Evolutionary conservation across 2,797 vertebrate species (phyloP).

Genomic region (Ptychadena robeensis): DNA sequence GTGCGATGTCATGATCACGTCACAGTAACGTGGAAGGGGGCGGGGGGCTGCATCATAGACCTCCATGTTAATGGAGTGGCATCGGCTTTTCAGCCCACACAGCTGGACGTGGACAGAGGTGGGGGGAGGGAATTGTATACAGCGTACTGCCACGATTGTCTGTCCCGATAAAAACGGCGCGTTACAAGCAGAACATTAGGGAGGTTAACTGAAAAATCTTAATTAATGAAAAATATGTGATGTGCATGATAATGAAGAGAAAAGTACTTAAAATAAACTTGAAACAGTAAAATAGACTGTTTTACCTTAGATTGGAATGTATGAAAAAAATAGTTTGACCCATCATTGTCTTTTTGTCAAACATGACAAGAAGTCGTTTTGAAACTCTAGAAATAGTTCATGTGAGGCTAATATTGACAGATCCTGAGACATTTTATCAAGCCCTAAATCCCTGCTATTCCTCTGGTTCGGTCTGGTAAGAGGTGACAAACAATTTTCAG

Average conservation of each 20-base stretch:
- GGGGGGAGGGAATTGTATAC: too few species aligned
- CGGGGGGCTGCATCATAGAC: too few species aligned
- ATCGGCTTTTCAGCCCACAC: too few species aligned
- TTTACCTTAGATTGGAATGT: slow-evolving; percentile 19
- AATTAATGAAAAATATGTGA: slow-evolving; percentile 13
- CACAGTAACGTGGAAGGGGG: too few species aligned
- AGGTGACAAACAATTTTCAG: slow-evolving; percentile 58
- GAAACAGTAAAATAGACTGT: slow-evolving; percentile 12
- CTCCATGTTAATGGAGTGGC: too few species aligned
- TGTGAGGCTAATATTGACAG: slow-evolving; percentile 56
- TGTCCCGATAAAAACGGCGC: too few species aligned
- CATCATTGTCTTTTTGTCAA: slow-evolving; percentile 46
- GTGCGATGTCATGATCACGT: too few species aligned
- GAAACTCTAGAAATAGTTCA: slow-evolving; percentile 43
- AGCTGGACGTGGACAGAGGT: too few species aligned
- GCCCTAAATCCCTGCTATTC: slow-evolving; percentile 50
- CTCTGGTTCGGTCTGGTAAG: slow-evolving; percentile 41
- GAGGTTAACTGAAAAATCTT: neutral
- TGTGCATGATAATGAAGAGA: neutral
- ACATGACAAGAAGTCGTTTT: slow-evolving; percentile 51
- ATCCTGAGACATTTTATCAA: slow-evolving; percentile 49
- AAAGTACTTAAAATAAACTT: neutral
- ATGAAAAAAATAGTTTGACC: slow-evolving; percentile 25
- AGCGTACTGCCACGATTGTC: too few species aligned
- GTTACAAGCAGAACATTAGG: too few species aligned